Percentiles rank a stretch among this genome's conserved stretches.
phyloP scores from a whole-genome alignment of 1,140 invertebrate species.

The Saccostrea echinata region DNA sequence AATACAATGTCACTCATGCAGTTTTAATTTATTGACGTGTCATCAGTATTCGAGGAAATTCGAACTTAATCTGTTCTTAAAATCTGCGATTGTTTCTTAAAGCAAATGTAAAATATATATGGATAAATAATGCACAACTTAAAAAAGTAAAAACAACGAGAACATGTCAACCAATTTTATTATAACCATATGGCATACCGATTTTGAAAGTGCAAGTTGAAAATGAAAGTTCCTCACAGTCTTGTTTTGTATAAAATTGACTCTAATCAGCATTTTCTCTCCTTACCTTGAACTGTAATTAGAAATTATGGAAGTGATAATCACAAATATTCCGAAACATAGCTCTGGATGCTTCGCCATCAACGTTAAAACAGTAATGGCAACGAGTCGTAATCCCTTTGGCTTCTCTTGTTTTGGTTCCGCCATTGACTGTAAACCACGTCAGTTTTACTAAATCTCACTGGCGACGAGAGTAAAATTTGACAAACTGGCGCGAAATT shows the following conservation, averaged over 20 bases:
- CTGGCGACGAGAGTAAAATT: background rate
- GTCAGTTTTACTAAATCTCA: slow-evolving; percentile 51
- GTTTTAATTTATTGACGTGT: background rate
- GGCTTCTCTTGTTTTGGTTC: slow-evolving; percentile 58
- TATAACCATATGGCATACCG: background rate
- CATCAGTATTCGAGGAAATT: background rate
- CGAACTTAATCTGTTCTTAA: background rate
- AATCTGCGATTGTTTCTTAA: background rate
- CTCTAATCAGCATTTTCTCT: background rate
- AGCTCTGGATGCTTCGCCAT: slow-evolving; percentile 70
- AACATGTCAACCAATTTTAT: background rate
- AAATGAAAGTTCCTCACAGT: slow-evolving; percentile 5
- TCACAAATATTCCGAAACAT: slow-evolving; percentile 56
- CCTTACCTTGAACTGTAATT: slow-evolving; percentile 67
- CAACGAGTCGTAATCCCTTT: slow-evolving; percentile 47
- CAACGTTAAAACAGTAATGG: slow-evolving; percentile 58
- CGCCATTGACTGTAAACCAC: slow-evolving; percentile 65
- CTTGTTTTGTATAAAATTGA: background rate
- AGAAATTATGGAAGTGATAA: slow-evolving; percentile 59
- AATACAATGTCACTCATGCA: background rate
- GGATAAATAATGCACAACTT: background rate
- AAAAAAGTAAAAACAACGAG: background rate
- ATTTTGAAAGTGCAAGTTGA: slow-evolving; percentile 30
- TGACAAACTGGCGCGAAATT: background rate
- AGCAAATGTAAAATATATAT: background rate